Conservation (phyloP, 2,113 vertebrate genomes). For the Phainopepla nitens region DNA sequence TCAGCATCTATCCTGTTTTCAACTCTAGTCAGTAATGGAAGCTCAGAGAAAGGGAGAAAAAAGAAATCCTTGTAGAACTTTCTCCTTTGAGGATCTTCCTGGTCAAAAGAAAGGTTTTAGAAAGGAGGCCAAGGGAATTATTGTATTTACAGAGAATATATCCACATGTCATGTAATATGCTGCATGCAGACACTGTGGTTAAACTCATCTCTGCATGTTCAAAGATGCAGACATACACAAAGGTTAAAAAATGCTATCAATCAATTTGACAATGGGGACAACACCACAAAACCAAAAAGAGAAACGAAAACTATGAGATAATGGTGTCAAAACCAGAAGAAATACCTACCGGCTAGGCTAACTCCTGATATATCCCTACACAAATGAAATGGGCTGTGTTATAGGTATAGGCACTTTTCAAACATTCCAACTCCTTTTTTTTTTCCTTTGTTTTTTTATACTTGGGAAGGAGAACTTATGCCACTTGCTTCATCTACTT, state of each 20-base stretch:
- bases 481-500: not conserved
- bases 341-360: not conserved
- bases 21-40: not conserved
- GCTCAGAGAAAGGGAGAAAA: not conserved
- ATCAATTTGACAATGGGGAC: not conserved
- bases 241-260: not conserved
- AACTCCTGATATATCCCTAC: not conserved
- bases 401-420: not conserved
- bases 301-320: not conserved
- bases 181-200: not conserved
- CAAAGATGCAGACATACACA: not conserved
- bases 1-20: not conserved
- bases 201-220: not conserved
- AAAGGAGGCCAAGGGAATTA: not conserved
- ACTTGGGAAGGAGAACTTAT: not conserved
- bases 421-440: rapidly evolving
- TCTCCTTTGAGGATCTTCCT: not conserved
- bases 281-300: not conserved
- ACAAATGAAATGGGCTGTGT: not conserved
- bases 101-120: not conserved
- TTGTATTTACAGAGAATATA: not conserved
- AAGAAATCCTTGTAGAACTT: rapidly evolving
- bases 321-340: not conserved
- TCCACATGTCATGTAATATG: not conserved
- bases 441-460: no score